phyloP scores from a whole-genome alignment of 2,888 invertebrate genomes.

The Tenthredo scrophulariae region DNA sequence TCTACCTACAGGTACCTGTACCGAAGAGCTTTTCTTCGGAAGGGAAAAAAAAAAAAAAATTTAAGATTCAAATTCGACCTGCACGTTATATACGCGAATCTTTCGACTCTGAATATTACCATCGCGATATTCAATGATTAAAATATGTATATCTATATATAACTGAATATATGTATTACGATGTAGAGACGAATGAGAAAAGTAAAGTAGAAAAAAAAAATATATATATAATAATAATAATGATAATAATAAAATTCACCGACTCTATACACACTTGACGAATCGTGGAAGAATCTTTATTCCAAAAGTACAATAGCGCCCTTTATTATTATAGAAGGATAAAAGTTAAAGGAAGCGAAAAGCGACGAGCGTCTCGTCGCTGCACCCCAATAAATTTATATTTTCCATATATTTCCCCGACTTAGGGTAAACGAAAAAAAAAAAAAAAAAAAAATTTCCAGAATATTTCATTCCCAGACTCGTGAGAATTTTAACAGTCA shows the following conservation, averaged over 20 bases:
- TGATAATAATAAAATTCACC: too few relatives aligned
- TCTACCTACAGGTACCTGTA: not conserved
- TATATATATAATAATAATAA: too few relatives aligned
- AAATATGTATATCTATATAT: not conserved
- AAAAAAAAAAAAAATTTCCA: not conserved
- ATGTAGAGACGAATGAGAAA: too few relatives aligned
- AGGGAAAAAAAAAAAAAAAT: not conserved
- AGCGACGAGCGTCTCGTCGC: not conserved
- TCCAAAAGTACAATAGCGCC: constrained; percentile 8
- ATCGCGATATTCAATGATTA: not conserved
- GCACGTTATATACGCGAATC: not conserved
- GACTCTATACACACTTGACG: not conserved
- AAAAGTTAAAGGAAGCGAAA: not conserved
- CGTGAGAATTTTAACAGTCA: constrained; percentile 10
- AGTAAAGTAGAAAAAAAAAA: too few relatives aligned
- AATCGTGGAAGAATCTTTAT: not conserved
- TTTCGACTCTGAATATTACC: constrained; percentile 4
- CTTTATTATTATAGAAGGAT: constrained; percentile 14
- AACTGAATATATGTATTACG: too few relatives aligned
- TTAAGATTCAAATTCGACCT: not conserved
- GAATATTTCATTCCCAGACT: not conserved
- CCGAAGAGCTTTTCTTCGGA: not conserved
- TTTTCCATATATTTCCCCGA: not conserved
- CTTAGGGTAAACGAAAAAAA: not conserved
- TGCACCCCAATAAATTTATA: not conserved